Evolutionary conservation across 2,888 invertebrate genomes (phyloP).

Genomic region (Adineta ricciae): DNA sequence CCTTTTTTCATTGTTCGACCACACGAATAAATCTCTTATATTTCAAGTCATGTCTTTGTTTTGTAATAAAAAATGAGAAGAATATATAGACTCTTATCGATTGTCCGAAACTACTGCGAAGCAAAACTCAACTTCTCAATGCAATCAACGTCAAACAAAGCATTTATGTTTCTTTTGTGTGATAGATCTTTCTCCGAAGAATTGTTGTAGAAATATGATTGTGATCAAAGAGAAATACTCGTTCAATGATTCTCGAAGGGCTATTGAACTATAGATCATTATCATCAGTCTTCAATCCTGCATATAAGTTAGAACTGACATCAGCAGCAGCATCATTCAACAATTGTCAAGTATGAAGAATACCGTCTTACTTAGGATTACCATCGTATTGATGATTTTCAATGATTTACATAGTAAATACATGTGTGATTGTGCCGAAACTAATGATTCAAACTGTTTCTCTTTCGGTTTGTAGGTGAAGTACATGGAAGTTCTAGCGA

Average conservation of each 20-base stretch:
- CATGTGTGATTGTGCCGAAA: no score
- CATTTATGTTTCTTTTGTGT: neutral
- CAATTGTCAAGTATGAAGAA: neutral
- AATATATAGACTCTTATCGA: no score
- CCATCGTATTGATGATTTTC: no score
- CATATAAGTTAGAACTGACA: neutral
- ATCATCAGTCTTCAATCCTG: neutral
- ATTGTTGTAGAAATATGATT: neutral
- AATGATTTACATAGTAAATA: no score
- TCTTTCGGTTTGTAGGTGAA: no score
- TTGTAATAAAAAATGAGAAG: neutral
- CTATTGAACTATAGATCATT: neutral
- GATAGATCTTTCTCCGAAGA: neutral
- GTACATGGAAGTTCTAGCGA: no score
- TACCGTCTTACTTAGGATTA: no score
- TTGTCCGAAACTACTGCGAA: no score
- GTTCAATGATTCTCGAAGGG: neutral
- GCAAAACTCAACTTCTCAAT: no score
- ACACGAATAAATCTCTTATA: neutral
- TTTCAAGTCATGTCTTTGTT: neutral
- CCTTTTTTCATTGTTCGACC: slow-evolving; percentile 60
- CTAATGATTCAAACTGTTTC: no score
- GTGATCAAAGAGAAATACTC: neutral
- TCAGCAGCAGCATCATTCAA: neutral
- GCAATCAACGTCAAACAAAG: no score